Conservation (phyloP, 2,113 vertebrate species). For the Neolamprologus toae region DNA sequence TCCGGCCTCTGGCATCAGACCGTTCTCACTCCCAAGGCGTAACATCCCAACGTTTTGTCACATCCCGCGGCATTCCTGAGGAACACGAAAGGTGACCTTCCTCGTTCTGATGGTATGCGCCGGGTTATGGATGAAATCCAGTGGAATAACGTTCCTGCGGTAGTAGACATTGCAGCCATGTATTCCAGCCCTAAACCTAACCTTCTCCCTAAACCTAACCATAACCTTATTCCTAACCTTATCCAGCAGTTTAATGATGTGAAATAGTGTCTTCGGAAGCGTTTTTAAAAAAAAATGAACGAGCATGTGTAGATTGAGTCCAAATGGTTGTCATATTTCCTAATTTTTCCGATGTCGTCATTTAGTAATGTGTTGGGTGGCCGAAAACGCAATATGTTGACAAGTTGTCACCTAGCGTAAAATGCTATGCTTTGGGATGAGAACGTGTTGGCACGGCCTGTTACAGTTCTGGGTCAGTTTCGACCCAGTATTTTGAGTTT, state of each 20-base stretch:
- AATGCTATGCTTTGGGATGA: background rate
- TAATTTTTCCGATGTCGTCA: background rate
- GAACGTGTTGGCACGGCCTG: background rate
- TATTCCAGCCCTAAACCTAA: background rate
- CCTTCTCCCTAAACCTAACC: background rate
- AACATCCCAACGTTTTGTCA: background rate
- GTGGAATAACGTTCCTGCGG: background rate
- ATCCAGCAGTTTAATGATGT: background rate
- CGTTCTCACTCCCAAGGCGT: background rate
- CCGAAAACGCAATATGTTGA: background rate
- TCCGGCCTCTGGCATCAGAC: background rate
- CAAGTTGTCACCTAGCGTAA: background rate
- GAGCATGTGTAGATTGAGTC: background rate
- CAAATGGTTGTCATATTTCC: background rate
- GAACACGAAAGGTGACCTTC: background rate
- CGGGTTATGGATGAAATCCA: background rate
- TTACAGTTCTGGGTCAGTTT: no score
- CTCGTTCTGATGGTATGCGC: background rate
- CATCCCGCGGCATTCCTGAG: background rate
- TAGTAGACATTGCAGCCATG: background rate
- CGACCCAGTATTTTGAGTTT: no score
- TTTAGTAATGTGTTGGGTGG: background rate
- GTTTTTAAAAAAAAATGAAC: rapidly evolving
- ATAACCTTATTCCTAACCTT: background rate
- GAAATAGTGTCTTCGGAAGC: background rate